Base-by-base conservation (phyloP, 2,113 vertebrate genomes). In the Crypturellus undulatus region DNA sequence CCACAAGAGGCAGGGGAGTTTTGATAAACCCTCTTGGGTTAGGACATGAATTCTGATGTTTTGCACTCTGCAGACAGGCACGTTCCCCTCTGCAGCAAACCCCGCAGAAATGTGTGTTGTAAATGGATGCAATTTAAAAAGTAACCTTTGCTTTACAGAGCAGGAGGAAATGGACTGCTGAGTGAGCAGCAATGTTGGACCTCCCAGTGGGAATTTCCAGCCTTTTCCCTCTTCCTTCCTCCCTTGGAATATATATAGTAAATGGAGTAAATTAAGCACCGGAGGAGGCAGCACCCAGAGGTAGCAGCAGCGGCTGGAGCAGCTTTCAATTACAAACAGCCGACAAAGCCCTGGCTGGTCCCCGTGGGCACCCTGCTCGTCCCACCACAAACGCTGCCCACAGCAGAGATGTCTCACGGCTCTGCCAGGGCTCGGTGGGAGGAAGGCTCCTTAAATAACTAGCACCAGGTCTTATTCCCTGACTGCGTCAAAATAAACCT, bases 181-280 rank as follows among this genome's bases (percentile, higher is more conserved):
- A 93, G 88, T 13, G 56, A 89, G 73, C 86, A 1, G 0, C 60
- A 58, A 0, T 26, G 42, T 85, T 84, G 80, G 79, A 84, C 77
- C 82, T 95, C 89, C 77, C 79, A 67, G 71, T 65, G 91, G 90
- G 93, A 93, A 89, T 92, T 97, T 96, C 78, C 93, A 93, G 63
- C 38, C 73, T 77, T 96, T 93, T 96, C 79, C 88, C 67, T 84
- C 92, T 97, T 96, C 92, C 94, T 96, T 93, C 94, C 91, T 97
- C 63, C 21, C 67, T 94, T 43, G 10, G 59, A 84, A 79, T 81
- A 91, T 68, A 84, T 78, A 80, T 84, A 86, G 94, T 49, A 89
- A 89, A 82, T 24, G 21, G 30, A 65, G 91, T 91, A 84, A 96
- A 89, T 79, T 32, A 79, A 85, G 52, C 58, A 5, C 1, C 79